These are phyloP conservation scores for Drosophila peninsularis DNA, from an alignment of 2,888 invertebrate genomes.

Conservation along the genomic window DNA sequence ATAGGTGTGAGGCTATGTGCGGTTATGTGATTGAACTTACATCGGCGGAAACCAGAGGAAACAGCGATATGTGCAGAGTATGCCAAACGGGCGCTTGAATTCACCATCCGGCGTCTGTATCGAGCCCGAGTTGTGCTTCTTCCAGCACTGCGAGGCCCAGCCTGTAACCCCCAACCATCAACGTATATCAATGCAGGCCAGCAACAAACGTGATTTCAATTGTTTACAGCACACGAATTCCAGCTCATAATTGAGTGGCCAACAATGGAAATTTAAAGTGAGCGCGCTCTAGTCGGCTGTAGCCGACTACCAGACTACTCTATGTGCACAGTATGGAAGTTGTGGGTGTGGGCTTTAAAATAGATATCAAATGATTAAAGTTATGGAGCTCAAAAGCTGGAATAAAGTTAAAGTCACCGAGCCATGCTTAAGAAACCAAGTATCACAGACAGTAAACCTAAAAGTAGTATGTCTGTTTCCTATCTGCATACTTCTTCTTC, in stretches of 20 bases:
- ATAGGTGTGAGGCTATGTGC: conserved; percentile 7
- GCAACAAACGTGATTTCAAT: conserved; percentile 1
- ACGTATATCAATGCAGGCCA: conserved; percentile 6
- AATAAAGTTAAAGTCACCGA: too few relatives aligned
- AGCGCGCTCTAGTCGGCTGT: neutral
- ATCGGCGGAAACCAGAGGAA: conserved; percentile 84
- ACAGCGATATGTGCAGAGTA: conserved; percentile 84
- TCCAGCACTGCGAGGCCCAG: conserved; percentile 84
- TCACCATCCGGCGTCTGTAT: conserved; percentile 84
- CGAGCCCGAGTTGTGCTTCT: conserved; percentile 83
- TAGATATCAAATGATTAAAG: too few relatives aligned
- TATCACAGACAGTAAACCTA: neutral
- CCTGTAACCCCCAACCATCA: conserved; percentile 52
- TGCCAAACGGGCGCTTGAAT: conserved; percentile 83
- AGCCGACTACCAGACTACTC: neutral
- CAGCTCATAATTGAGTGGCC: conserved; percentile 5
- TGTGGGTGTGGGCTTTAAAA: too few relatives aligned
- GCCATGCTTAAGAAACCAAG: neutral
- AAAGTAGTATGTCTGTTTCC: too few relatives aligned
- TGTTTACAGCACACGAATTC: conserved; percentile 6
- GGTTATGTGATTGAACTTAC: conserved; percentile 73
- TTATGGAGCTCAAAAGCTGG: too few relatives aligned
- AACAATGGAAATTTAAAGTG: neutral
- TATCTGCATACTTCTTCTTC: neutral
- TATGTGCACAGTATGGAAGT: neutral